Evolutionary conservation across 2,888 invertebrate species (phyloP).

Genomic region (Pilophorus perplexus): DNA sequence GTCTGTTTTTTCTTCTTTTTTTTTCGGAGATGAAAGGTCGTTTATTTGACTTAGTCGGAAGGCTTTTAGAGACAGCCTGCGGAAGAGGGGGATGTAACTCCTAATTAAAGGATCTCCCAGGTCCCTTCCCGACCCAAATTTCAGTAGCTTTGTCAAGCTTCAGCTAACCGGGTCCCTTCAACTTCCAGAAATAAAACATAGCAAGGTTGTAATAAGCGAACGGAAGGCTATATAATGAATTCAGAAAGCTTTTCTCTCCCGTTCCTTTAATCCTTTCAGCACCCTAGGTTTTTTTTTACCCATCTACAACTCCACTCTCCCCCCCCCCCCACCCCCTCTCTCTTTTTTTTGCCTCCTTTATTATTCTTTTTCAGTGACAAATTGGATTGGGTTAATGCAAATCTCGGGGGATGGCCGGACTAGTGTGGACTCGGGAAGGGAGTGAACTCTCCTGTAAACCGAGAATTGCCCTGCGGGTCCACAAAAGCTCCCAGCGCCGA

Average conservation of each 20-base stretch:
- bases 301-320: not conserved
- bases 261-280: constrained; percentile 27
- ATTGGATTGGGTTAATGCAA: constrained; percentile 30
- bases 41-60: constrained; percentile 21
- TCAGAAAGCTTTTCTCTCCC: constrained; percentile 12
- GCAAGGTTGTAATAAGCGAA: constrained; percentile 28
- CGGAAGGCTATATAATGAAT: constrained; percentile 29
- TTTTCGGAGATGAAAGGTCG: constrained; percentile 24
- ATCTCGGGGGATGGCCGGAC: constrained; percentile 14
- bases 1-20: too few species aligned
- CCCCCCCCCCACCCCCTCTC: not conserved
- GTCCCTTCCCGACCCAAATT: not conserved
- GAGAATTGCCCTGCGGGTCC: constrained; percentile 1
- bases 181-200: constrained; percentile 17
- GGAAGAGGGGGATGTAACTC: constrained; percentile 13
- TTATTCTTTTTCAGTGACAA: constrained; percentile 29
- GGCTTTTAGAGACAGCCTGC: not conserved
- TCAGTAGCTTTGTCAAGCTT: constrained; percentile 23
- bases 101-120: constrained; percentile 21
- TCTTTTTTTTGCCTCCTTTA: constrained; percentile 7
- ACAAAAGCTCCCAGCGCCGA: not conserved
- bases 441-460: constrained; percentile 10
- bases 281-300: constrained; percentile 12
- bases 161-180: not conserved
- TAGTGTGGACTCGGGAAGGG: not conserved